phyloP scores from a whole-genome alignment of 2,797 vertebrate genomes.

The Chlorospingus semifuscus region DNA sequence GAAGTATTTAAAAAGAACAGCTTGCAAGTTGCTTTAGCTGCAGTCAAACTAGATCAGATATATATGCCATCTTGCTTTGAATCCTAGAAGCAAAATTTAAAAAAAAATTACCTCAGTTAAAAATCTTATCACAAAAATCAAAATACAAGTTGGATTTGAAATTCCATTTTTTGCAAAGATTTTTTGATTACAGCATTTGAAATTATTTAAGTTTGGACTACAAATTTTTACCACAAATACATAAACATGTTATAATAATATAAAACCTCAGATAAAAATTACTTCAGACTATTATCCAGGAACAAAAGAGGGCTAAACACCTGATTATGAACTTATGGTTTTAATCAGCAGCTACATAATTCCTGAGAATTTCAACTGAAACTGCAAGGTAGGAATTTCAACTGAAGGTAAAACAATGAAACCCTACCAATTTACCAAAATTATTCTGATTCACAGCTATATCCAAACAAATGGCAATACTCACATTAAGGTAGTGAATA shows the following conservation, averaged over 20 bases:
- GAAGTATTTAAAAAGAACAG: not conserved
- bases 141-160: not conserved
- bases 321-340: not conserved
- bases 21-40: not conserved
- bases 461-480: slow-evolving; percentile 28
- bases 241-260: not conserved
- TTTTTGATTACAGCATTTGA: not conserved
- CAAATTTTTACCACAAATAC: not conserved
- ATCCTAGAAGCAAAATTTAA: not conserved
- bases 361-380: not conserved
- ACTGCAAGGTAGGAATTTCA: not conserved
- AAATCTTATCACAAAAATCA: not conserved
- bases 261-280: not conserved
- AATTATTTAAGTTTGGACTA: not conserved
- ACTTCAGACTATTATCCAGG: not conserved
- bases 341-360: not conserved
- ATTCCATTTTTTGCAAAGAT: not conserved
- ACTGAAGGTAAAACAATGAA: not conserved
- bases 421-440: not conserved
- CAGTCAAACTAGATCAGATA: not conserved
- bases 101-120: not conserved
- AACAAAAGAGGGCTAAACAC: not conserved
- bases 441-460: not conserved
- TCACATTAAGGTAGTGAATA: slow-evolving; percentile 89
- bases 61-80: not conserved